A percentile compares a stretch with the other conserved stretches of the same genome.
phyloP scores from a whole-genome alignment of 2,113 vertebrate species.

The Vimba vimba region DNA sequence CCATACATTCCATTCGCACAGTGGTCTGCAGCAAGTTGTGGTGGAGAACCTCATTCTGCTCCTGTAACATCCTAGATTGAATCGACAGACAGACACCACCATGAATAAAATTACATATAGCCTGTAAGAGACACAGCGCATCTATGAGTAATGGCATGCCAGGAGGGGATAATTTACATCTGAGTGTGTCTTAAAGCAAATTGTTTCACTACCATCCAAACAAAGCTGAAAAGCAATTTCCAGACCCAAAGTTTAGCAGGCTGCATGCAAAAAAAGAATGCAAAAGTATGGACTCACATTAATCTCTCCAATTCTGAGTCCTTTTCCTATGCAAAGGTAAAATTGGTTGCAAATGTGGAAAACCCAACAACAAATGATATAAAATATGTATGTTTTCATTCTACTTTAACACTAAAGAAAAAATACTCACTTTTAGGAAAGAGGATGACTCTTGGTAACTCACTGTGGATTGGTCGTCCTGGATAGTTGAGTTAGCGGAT shows the following conservation, averaged over 20 bases:
- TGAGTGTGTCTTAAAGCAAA: neutral
- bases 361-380: neutral
- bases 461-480: slow-evolving; percentile 64
- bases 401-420: neutral
- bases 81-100: neutral
- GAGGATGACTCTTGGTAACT: slow-evolving; percentile 54
- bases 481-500: slow-evolving; percentile 57
- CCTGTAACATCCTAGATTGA: slow-evolving; percentile 66
- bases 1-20: slow-evolving; percentile 72
- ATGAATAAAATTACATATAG: neutral
- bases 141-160: neutral
- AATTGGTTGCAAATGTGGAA: neutral
- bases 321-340: slow-evolving; percentile 64
- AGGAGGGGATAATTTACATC: neutral
- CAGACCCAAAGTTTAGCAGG: neutral
- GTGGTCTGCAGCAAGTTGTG: slow-evolving; percentile 70
- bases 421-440: slow-evolving; percentile 61
- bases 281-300: slow-evolving; percentile 67
- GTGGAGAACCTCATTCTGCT: slow-evolving; percentile 72
- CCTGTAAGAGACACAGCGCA: neutral
- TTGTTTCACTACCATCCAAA: neutral
- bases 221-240: neutral
- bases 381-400: neutral
- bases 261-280: neutral
- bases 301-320: slow-evolving; percentile 63